A percentile compares a stretch with the other conserved stretches of the same genome.
Evolutionary conservation across 2,113 vertebrate species (phyloP).

Genomic region (Narcine bancroftii): DNA sequence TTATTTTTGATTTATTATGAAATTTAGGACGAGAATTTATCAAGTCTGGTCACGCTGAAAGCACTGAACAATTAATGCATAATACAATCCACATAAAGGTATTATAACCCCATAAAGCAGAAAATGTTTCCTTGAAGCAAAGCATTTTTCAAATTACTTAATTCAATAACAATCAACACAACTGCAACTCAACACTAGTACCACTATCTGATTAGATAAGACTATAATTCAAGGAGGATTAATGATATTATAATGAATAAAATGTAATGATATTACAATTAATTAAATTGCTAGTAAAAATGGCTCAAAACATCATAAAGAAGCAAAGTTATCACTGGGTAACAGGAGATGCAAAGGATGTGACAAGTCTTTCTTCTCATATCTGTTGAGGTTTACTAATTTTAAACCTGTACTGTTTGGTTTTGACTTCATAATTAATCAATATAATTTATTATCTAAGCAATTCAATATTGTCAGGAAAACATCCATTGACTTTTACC

Average conservation of each 20-base stretch:
- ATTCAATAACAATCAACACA: slow-evolving; percentile 13
- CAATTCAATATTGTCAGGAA: neutral
- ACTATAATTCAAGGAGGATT: slow-evolving; percentile 11
- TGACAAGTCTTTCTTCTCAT: neutral
- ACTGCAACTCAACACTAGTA: neutral
- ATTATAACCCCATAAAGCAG: neutral
- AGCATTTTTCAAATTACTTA: neutral
- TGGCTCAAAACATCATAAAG: neutral
- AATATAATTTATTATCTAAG: neutral
- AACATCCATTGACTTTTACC: neutral
- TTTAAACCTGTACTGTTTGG: neutral
- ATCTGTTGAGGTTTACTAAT: neutral
- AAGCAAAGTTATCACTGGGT: neutral
- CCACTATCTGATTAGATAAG: neutral
- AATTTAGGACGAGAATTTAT: neutral
- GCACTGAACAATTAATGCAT: neutral
- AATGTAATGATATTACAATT: neutral
- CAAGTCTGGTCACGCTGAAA: neutral
- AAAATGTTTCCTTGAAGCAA: neutral
- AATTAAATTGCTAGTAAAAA: neutral
- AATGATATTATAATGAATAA: slow-evolving; percentile 7
- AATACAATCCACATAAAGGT: neutral
- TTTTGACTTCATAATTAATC: neutral
- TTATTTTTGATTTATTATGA: neutral
- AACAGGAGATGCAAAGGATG: neutral